Percentiles rank a stretch among this genome's conserved stretches.
These are phyloP conservation scores for Vulpes lagopus DNA, from an alignment of 2,113 vertebrate species.

Conservation along the genomic window DNA sequence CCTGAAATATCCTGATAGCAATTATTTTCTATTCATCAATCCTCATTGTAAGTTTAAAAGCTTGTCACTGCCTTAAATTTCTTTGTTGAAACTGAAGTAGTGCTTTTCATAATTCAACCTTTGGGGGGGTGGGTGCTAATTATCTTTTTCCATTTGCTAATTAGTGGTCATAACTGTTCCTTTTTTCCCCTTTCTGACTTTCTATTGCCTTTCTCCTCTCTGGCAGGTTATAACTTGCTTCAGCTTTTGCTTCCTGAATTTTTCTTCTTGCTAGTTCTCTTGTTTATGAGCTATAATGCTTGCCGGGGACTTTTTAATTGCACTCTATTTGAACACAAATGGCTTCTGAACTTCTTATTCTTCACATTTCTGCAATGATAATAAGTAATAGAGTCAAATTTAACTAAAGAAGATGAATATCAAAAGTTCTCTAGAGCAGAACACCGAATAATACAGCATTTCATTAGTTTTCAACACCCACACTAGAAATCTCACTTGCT, in stretches of 20 bases:
- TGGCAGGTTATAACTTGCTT: constrained; percentile 54
- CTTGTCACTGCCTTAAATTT: constrained; percentile 38
- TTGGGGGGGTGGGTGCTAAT: not conserved
- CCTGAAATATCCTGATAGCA: not conserved
- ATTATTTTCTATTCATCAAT: constrained; percentile 48
- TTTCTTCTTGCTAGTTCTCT: constrained; percentile 49
- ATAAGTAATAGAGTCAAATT: constrained; percentile 69
- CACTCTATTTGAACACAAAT: constrained; percentile 73
- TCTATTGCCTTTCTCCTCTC: not conserved
- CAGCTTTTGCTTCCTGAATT: constrained; percentile 8
- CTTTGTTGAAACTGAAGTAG: constrained; percentile 36
- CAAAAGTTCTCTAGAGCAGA: constrained; percentile 65
- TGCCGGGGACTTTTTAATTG: constrained; percentile 75
- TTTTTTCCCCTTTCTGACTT: not conserved
- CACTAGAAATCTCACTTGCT: constrained; percentile 55
- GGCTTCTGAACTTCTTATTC: constrained; percentile 74
- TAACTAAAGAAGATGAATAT: constrained; percentile 69
- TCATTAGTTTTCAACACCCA: constrained; percentile 71
- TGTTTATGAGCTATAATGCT: constrained; percentile 60
- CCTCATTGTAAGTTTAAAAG: constrained; percentile 54
- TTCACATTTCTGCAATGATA: constrained; percentile 66
- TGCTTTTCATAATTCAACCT: not conserved
- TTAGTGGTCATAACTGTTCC: not conserved
- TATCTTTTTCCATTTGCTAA: constrained; percentile 51
- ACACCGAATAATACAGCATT: constrained; percentile 65